Conservation (phyloP, 2,797 vertebrate species). For the Anolis apletophallus region DNA sequence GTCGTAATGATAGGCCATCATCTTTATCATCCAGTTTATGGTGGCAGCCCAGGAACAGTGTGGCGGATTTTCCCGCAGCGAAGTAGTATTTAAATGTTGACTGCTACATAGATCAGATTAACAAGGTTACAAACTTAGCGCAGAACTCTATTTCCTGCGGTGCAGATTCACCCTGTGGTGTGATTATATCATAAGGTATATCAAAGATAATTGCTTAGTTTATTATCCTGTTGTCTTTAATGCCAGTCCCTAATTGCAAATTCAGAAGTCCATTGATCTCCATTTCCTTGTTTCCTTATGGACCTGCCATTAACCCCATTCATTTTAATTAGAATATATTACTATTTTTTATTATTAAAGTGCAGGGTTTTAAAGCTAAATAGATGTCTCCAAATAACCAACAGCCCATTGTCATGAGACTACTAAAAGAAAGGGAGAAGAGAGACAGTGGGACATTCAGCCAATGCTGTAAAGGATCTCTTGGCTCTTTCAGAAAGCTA, state of each 20-base stretch:
- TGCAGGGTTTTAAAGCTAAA: constrained; percentile 54
- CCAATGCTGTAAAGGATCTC: constrained; percentile 15
- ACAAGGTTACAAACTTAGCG: constrained; percentile 73
- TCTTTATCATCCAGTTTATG: constrained; percentile 76
- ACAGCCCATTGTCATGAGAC: constrained; percentile 49
- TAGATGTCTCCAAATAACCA: constrained; percentile 60
- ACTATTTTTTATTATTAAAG: constrained; percentile 64
- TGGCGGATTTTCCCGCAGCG: constrained; percentile 60
- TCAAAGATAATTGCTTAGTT: constrained; percentile 80
- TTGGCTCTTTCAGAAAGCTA: constrained; percentile 41
- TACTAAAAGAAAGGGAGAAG: constrained; percentile 29
- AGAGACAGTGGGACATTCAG: constrained; percentile 19
- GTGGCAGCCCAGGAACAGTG: constrained; percentile 70
- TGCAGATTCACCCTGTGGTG: constrained; percentile 69
- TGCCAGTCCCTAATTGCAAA: constrained; percentile 70
- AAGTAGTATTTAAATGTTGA: constrained; percentile 72
- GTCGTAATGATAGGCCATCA: constrained; percentile 75
- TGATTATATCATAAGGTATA: constrained; percentile 74
- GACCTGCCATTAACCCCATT: constrained; percentile 72
- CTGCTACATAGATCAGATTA: constrained; percentile 74
- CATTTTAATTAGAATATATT: constrained; percentile 77
- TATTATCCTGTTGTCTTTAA: constrained; percentile 79
- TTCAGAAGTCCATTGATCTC: constrained; percentile 73
- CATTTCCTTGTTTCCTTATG: constrained; percentile 63
- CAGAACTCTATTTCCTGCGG: constrained; percentile 68